Conservation (phyloP, 1,140 invertebrate species). For the Lordiphosa collinella region DNA sequence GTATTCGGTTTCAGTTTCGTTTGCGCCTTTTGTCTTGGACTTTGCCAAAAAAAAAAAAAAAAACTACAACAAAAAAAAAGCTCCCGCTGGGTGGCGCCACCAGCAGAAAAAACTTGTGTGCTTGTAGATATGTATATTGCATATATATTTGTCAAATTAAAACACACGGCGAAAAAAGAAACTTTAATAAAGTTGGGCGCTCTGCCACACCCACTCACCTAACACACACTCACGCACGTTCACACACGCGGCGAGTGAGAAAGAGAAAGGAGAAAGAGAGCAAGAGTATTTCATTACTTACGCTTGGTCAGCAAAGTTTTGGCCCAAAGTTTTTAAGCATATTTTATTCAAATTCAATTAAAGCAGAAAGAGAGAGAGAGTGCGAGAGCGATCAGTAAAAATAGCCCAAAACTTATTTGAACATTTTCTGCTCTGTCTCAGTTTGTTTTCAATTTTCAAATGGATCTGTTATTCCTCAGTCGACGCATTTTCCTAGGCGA, state of each 20-base stretch:
- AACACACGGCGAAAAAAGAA: constrained; percentile 17
- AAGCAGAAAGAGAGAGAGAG: background rate
- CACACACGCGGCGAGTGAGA: background rate
- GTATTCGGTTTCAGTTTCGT: constrained; percentile 17
- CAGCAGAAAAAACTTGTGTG: background rate
- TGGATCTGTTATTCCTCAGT: constrained; percentile 77
- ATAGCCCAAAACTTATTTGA: background rate
- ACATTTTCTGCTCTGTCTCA: constrained; percentile 6
- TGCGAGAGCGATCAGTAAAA: background rate
- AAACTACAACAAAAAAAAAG: constrained; percentile 21
- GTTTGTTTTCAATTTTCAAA: constrained; percentile 25
- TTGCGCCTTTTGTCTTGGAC: constrained; percentile 26
- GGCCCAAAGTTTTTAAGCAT: constrained; percentile 23
- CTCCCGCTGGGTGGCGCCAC: constrained; percentile 65
- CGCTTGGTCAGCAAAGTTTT: constrained; percentile 41
- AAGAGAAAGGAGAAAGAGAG: background rate
- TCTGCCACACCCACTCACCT: background rate
- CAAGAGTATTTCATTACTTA: constrained; percentile 17
- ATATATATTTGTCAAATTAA: constrained; percentile 33
- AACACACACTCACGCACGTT: constrained; percentile 14
- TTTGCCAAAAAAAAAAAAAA: too few relatives aligned
- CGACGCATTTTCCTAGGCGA: constrained; percentile 68
- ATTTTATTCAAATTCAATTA: constrained; percentile 24
- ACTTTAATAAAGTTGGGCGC: constrained; percentile 22
- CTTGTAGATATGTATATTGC: background rate